These are phyloP conservation scores for Trissolcus brochymenae DNA, from an alignment of 2,888 invertebrate genomes.

Conservation along the genomic window DNA sequence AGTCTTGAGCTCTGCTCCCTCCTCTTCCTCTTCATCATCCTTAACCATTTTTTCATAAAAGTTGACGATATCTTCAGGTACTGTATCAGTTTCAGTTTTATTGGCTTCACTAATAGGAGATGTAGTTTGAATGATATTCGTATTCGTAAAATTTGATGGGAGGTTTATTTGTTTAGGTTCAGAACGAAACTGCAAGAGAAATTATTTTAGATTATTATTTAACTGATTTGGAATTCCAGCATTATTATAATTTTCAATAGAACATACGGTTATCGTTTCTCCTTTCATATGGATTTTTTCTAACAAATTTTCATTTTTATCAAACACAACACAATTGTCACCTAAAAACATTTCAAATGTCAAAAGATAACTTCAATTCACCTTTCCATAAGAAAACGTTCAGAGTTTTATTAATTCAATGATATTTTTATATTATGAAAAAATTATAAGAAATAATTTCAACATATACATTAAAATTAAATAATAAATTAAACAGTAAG, in stretches of 20 bases:
- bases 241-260: no score
- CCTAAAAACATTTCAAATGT: conserved; percentile 64
- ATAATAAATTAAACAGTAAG: no score
- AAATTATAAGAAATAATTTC: no score
- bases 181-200: conserved; percentile 76
- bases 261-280: conserved; percentile 62
- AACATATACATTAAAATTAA: no score
- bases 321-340: conserved; percentile 88
- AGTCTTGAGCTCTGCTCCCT: conserved; percentile 81
- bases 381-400: conserved; percentile 96
- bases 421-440: no score
- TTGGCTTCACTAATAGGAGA: conserved; percentile 65
- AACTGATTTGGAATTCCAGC: no score
- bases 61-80: conserved; percentile 96
- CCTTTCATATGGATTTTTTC: conserved; percentile 78
- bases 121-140: conserved; percentile 38
- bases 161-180: conserved; percentile 67
- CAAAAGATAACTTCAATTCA: background rate
- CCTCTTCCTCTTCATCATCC: conserved; percentile 95
- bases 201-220: background rate
- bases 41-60: conserved; percentile 98
- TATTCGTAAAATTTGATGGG: conserved; percentile 58
- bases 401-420: conserved; percentile 96
- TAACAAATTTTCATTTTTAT: conserved; percentile 79
- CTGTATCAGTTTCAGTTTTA: conserved; percentile 76